Conservation (phyloP, 2,113 vertebrate genomes). For the Scolopax mira region DNA sequence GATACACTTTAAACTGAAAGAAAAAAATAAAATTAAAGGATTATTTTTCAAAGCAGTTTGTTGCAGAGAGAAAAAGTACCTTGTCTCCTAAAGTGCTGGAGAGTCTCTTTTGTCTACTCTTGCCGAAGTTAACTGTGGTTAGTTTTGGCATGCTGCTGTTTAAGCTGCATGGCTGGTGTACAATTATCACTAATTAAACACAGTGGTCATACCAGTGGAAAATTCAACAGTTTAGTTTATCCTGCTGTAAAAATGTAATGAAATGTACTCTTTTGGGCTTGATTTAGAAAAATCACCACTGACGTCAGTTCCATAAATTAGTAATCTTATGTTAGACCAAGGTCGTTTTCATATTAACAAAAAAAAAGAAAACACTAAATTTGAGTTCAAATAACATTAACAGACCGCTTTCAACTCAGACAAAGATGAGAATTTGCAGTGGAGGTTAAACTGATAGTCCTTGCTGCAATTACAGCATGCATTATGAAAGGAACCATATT, state of each 20-base stretch:
- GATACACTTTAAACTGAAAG: slow-evolving; percentile 4
- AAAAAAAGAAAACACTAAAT: slow-evolving; percentile 20
- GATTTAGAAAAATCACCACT: slow-evolving; percentile 58
- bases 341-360: slow-evolving; percentile 51
- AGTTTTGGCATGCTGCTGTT: slow-evolving; percentile 37
- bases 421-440: slow-evolving; percentile 31
- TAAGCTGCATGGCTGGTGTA: background rate
- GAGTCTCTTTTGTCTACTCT: slow-evolving; percentile 46
- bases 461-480: background rate
- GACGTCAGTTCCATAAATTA: slow-evolving; percentile 62
- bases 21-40: background rate
- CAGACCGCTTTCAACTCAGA: slow-evolving; percentile 17
- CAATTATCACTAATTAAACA: slow-evolving; percentile 57
- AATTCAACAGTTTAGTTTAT: slow-evolving; percentile 54
- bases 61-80: slow-evolving; percentile 5
- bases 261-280: slow-evolving; percentile 42
- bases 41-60: slow-evolving; percentile 44
- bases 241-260: slow-evolving; percentile 46
- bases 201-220: slow-evolving; percentile 36
- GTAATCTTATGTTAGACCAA: slow-evolving; percentile 56
- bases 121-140: slow-evolving; percentile 19
- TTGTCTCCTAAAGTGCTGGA: background rate
- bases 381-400: slow-evolving; percentile 20
- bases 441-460: background rate
- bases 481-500: background rate